Percentiles rank a stretch among this genome's conserved stretches.
These are phyloP conservation scores for Peucedramus taeniatus DNA, from an alignment of 2,113 vertebrate genomes.

Conservation along the genomic window DNA sequence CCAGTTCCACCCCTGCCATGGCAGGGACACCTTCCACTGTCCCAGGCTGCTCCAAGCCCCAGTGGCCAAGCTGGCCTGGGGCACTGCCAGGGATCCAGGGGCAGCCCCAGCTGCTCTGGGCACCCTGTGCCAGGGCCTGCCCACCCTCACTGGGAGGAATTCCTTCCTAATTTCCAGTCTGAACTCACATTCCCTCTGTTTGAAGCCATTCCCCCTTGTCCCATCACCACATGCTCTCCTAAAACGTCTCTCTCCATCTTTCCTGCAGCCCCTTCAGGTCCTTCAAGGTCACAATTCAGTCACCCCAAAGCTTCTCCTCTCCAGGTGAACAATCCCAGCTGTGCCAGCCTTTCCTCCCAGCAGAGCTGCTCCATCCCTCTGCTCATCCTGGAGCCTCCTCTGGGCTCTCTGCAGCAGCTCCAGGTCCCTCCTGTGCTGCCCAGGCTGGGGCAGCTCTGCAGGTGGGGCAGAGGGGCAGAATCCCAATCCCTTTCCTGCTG, in stretches of 20 bases:
- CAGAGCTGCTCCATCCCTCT: not conserved
- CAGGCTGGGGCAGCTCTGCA: not conserved
- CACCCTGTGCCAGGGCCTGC: not conserved
- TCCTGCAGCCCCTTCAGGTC: accelerated
- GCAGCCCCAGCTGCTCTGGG: not conserved
- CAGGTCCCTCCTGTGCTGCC: not conserved
- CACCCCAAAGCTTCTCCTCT: not conserved
- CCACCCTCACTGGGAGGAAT: accelerated
- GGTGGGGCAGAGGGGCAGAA: not conserved
- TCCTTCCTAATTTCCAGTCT: not conserved
- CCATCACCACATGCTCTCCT: not conserved
- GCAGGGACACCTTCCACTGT: not conserved
- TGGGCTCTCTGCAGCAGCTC: not conserved
- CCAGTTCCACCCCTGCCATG: not conserved
- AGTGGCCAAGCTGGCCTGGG: not conserved
- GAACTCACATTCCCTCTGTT: too few relatives aligned
- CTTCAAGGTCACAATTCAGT: accelerated
- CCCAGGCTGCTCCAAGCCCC: not conserved
- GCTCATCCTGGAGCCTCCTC: not conserved
- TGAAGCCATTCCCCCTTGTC: not conserved
- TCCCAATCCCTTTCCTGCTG: not conserved
- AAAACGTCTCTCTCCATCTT: not conserved
- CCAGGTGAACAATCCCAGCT: not conserved
- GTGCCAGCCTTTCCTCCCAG: not conserved
- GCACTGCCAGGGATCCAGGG: not conserved